Base-by-base conservation (phyloP, 92 coral and sea anemone genomes). In the Palythoa heliodiscus region DNA sequence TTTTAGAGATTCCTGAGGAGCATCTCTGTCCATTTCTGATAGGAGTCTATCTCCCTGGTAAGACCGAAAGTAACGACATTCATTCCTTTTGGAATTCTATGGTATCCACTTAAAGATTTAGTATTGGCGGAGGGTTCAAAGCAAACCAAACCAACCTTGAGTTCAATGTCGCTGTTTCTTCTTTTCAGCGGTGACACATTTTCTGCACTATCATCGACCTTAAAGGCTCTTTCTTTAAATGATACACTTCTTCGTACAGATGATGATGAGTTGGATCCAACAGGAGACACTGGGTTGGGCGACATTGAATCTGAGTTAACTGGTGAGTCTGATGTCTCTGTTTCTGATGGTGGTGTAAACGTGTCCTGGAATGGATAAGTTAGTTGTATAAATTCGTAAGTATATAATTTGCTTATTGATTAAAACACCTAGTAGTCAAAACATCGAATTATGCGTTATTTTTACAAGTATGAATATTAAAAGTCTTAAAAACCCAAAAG, bases 241-340 rank as follows among this genome's bases (percentile, higher is more conserved):
- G 99, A 96, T 16, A 93, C 94, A 85, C 99, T 96, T 61, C 99
- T 90, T 24, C 95, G 89, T 23, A 94, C 95, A 1, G 95, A 87
- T 4, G 89, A 86, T 29, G 87, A 75, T 6, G 86, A 92, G 25
- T 83, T 94, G 11, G 89, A 69, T 4, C 88, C 88, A 3, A 86
- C 69, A 39, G 90, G 88, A 7, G 90, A 87, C 9, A 66, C 14
- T 7, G 57, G 84, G 61, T 80, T 80, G 20, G 84, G 60, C 19
- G 87, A 82, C 67, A 86, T 16, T 4, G 93, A 57, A 71, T 94
- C 96, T 9, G 99, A 88, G 60, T 90, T 78, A 78, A 82, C 88
- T 22, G 98, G 95, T 6, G 95, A 92, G 78, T 96, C 99, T 22
- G 99, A 94, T 11, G 94, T 92, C 17, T 96, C 99, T 35, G 94